A percentile compares a stretch with the other conserved stretches of the same genome.
These are phyloP conservation scores for Hassar affinis DNA, from an alignment of 2,113 vertebrate species.

Conservation along the genomic window DNA sequence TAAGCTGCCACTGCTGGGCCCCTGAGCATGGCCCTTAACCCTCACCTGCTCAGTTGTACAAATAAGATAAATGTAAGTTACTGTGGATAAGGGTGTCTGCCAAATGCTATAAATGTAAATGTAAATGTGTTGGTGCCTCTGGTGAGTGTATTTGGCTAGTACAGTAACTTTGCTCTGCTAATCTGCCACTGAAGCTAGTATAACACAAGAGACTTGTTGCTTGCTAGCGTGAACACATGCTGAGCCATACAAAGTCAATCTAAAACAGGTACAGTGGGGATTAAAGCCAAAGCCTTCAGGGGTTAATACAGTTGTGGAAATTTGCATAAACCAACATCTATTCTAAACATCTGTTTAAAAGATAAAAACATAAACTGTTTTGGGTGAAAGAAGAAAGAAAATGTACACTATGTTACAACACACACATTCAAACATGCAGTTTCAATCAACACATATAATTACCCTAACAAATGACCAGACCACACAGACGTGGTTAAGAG, in stretches of 20 bases:
- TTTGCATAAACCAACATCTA: not conserved
- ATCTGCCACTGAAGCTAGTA: not conserved
- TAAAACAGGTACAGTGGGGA: not conserved
- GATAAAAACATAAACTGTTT: not conserved
- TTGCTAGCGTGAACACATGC: not conserved
- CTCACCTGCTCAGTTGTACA: too few relatives aligned
- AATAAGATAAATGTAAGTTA: too few relatives aligned
- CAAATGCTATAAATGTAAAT: too few relatives aligned
- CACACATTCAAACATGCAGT: not conserved
- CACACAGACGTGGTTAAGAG: too few relatives aligned
- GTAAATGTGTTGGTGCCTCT: not conserved
- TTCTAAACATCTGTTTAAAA: not conserved
- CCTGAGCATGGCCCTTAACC: too few relatives aligned
- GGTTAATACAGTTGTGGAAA: not conserved
- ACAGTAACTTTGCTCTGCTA: not conserved
- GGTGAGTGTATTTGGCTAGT: not conserved
- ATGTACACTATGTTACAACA: not conserved
- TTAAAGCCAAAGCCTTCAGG: not conserved
- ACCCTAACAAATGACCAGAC: not conserved
- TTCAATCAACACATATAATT: not conserved
- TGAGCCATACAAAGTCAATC: not conserved
- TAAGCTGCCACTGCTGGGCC: too few relatives aligned
- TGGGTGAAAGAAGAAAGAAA: not conserved
- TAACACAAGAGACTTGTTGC: not conserved
- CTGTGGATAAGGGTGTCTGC: too few relatives aligned